These are phyloP conservation scores for Alauda arvensis DNA, from an alignment of 2,797 vertebrate species.

Conservation along the genomic window DNA sequence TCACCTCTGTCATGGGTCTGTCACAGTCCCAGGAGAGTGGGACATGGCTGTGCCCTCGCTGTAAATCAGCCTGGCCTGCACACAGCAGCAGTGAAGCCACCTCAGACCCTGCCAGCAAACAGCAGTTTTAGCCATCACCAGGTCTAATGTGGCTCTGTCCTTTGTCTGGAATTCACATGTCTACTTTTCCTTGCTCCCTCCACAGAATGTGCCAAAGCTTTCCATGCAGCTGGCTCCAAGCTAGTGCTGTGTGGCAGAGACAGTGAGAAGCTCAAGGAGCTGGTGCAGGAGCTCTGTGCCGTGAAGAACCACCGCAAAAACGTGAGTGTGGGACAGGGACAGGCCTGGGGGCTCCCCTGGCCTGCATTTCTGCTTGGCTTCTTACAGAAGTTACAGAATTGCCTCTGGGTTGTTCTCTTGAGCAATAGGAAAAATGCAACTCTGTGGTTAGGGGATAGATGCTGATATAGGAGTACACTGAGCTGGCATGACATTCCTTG, in stretches of 20 bases:
- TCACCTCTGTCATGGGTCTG: neutral
- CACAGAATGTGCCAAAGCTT: slow-evolving; percentile 88
- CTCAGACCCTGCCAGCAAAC: neutral
- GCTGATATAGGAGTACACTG: rapidly evolving
- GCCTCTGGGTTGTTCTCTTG: neutral
- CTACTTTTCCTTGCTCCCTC: neutral
- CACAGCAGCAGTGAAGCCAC: neutral
- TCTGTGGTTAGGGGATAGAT: neutral
- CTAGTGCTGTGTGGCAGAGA: slow-evolving; percentile 91
- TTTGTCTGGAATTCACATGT: neutral
- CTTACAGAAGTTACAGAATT: neutral
- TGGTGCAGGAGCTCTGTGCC: slow-evolving; percentile 76
- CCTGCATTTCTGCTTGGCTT: neutral
- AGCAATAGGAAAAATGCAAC: neutral
- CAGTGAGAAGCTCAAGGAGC: slow-evolving; percentile 75
- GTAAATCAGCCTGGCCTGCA: neutral
- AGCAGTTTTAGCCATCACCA: neutral
- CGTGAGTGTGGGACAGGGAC: slow-evolving; percentile 35
- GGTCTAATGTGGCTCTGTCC: neutral
- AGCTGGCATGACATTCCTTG: neutral
- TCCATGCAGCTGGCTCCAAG: slow-evolving; percentile 84
- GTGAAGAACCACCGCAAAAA: slow-evolving; percentile 38
- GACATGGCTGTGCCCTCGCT: neutral
- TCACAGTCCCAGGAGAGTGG: neutral
- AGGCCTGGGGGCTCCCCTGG: rapidly evolving